A percentile compares a stretch with the other conserved stretches of the same genome.
These are phyloP conservation scores for Cryptotermes secundus DNA, from an alignment of 1,140 invertebrate genomes.

Conservation along the genomic window DNA sequence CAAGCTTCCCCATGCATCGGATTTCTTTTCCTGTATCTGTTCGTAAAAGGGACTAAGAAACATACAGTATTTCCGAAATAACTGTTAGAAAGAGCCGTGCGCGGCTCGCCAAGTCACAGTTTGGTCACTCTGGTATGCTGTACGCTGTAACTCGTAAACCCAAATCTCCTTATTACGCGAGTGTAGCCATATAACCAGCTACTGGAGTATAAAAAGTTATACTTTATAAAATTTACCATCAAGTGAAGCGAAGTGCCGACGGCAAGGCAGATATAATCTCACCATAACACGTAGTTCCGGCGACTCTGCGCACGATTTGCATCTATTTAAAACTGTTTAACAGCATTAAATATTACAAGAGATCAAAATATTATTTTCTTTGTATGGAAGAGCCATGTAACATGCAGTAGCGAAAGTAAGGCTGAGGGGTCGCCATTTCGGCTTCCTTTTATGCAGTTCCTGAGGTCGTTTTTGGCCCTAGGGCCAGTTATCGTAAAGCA, in stretches of 20 bases:
- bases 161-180: not conserved
- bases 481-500: no score
- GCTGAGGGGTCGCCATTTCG: no score
- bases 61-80: no score
- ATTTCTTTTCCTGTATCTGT: no score
- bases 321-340: constrained; percentile 17
- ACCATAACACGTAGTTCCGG: not conserved
- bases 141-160: not conserved
- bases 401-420: not conserved
- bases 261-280: not conserved
- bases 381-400: not conserved
- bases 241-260: not conserved
- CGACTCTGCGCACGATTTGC: not conserved
- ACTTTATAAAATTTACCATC: not conserved
- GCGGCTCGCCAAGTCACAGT: not conserved
- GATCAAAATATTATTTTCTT: not conserved
- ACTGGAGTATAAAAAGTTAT: not conserved
- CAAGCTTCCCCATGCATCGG: no score
- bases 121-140: not conserved
- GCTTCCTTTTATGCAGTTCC: no score
- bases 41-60: no score
- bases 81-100: no score
- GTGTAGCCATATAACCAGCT: not conserved
- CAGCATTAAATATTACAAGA: not conserved
- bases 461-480: no score